phyloP scores from a whole-genome alignment of 1,140 invertebrate species.

The Prorops nasuta region DNA sequence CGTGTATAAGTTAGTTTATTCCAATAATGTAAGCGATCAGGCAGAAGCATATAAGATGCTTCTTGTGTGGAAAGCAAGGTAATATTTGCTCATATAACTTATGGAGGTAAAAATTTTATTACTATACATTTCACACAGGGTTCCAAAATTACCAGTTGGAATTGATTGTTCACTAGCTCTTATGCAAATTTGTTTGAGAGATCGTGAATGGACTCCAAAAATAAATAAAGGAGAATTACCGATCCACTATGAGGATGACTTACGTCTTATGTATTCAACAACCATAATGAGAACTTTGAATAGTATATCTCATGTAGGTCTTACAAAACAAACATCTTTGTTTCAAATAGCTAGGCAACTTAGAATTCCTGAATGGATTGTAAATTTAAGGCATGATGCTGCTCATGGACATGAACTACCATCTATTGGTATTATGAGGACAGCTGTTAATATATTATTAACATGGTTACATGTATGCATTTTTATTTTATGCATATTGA shows the following conservation, averaged over 20 bases:
- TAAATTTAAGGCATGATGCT: constrained; percentile 66
- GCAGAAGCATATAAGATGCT: constrained; percentile 57
- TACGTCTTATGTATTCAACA: constrained; percentile 62
- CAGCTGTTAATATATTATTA: constrained; percentile 58
- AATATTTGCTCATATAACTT: constrained; percentile 4
- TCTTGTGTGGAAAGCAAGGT: constrained; percentile 63
- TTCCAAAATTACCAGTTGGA: constrained; percentile 65
- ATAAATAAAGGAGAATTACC: constrained; percentile 34
- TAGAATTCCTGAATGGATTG: constrained; percentile 66
- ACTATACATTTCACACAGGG: too few species aligned
- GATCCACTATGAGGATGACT: constrained; percentile 51
- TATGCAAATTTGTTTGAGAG: constrained; percentile 60
- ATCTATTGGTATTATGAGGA: constrained; percentile 57
- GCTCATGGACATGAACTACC: constrained; percentile 64
- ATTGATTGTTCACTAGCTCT: constrained; percentile 67
- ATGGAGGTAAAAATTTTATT: neutral
- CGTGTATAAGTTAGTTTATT: constrained; percentile 60
- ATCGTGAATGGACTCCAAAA: constrained; percentile 43
- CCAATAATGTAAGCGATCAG: constrained; percentile 43
- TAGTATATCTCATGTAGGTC: constrained; percentile 59
- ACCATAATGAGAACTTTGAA: constrained; percentile 65
- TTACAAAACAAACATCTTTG: constrained; percentile 54
- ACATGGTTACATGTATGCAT: constrained; percentile 61
- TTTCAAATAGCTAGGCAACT: constrained; percentile 60
- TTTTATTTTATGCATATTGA: neutral